Conservation (phyloP, 2,888 invertebrate genomes). For the Creontiades dilutus region DNA sequence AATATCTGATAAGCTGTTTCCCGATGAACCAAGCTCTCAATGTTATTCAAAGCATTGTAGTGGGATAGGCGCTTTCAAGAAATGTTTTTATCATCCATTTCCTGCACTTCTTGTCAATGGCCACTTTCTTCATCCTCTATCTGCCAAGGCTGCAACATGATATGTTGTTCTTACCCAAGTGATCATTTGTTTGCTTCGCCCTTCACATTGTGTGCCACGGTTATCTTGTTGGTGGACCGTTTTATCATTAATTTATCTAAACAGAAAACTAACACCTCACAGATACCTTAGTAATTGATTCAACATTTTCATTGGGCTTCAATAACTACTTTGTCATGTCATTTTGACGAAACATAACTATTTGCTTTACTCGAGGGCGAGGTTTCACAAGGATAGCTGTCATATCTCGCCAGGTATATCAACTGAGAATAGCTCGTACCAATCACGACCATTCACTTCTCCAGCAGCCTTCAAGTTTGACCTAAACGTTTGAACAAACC, state of each 20-base stretch:
- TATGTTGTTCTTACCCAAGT: background rate
- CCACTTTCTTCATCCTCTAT: background rate
- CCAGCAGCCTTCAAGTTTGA: background rate
- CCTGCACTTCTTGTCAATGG: background rate
- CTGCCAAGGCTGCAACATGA: background rate
- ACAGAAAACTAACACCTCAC: background rate
- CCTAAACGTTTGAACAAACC: background rate
- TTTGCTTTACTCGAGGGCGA: background rate
- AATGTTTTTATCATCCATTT: background rate
- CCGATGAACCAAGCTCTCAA: too few species aligned
- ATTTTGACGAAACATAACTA: slow-evolving; percentile 37
- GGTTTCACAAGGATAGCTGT: slow-evolving; percentile 41
- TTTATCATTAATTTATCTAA: background rate
- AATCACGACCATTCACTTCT: slow-evolving; percentile 53
- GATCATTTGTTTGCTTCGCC: slow-evolving; percentile 2
- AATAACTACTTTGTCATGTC: background rate
- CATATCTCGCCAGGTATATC: slow-evolving; percentile 45
- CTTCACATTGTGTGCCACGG: background rate
- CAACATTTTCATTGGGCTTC: background rate
- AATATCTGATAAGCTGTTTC: too few species aligned
- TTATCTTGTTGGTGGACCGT: background rate
- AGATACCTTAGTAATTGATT: background rate
- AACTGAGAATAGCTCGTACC: slow-evolving; percentile 21
- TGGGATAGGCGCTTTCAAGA: slow-evolving; percentile 4
- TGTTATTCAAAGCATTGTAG: background rate